Base-by-base conservation (phyloP, 2,113 vertebrate species). In the Lagopus leucura region DNA sequence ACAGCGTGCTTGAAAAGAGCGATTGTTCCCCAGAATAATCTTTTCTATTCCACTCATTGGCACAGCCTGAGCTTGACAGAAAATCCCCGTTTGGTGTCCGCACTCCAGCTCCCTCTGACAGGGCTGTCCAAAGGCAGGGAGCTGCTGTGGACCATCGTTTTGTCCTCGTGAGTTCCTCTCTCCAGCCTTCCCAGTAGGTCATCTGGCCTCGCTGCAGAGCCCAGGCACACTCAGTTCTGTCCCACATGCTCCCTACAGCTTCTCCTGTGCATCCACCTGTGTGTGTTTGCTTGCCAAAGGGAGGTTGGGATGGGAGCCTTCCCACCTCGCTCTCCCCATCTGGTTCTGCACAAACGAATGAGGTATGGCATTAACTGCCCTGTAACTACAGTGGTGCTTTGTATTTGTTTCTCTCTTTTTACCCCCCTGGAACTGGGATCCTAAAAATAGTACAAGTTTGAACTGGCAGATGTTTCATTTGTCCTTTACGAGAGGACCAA, bases 391-490 rank as follows among this genome's bases (percentile, higher is more conserved):
- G 16, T 50, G 55, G 83, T 55, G 74, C 43, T 88, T 89, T 57
- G 20, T 57, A 48, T 92, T 73, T 69, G 22, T 72, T 89, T 88
- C 89, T 95, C 66, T 74, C 10, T 60, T 14, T 78, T 94, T 94
- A 92, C 85, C 84, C 71, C 89, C 96, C 83, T 79, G 91, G 90
- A 97, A 81, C 88, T 32, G 11, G 22, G 48, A 27, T 85, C 97
- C 97, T 98, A 98, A 98, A 98, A 97, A 97, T 96, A 98, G 97
- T 85, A 58, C 24, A 25, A 88, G 91, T 97, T 96, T 93, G 93
- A 97, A 97, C 96, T 95, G 97, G 97, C 97, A 98, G 97, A 96
- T 98, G 98, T 97, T 97, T 81, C 93, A 52, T 97, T 96, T 98
- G 97, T 96, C 97, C 97, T 98, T 97, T 97, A 90, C 3, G 40